Evolutionary conservation across 2,888 invertebrate species (phyloP), one percentile per base, ranked within the genome.

Genomic region (Cerceris ruficornis): DNA sequence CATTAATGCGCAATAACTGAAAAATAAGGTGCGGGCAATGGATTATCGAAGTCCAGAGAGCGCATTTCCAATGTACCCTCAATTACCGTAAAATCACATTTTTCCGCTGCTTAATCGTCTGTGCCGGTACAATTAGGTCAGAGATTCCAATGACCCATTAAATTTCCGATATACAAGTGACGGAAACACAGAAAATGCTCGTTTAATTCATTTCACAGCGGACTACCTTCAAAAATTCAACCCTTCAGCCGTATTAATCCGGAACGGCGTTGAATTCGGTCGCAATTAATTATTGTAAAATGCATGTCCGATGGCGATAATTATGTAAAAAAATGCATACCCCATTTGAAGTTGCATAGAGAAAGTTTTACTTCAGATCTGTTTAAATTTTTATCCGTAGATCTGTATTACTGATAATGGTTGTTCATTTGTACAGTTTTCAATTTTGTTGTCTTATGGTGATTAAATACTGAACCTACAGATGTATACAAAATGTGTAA

Each of bases 51-150:
- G 42, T 58, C 41, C 57, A 42, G 49, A 2, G 15, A 46, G 50
- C 61, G 15, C 59, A 39, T 49, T 65, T 17, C 39, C 28, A 69
- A 50, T 42, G 66, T 69, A 59, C 59, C 60, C 60, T 77, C 77
- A 72, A 86, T 86, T 84, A 75, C 67, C 84, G 76, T 84, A 69
- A 86, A 84, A 82, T 82, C 76, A 69, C 67, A 75, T 86, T 84
- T 86, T 86, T 86, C 69, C 73, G 28, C 11, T 75, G 78, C 58
- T 86, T 67, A 84, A 80, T 77, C 84, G 75, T 39, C 46, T 61
- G 75, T 60, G 77, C 72, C 65, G 69, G 69, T 68, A 60, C 73
- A 85, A 85, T 80, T 77, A 84, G 82, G 78, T 84, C 80, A 73
- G 42, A 49, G 67, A 72, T 80, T 71, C 62, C 76, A 71, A 80